These are phyloP conservation scores for Eclectus roratus DNA, from an alignment of 2,113 vertebrate genomes.

Conservation along the genomic window DNA sequence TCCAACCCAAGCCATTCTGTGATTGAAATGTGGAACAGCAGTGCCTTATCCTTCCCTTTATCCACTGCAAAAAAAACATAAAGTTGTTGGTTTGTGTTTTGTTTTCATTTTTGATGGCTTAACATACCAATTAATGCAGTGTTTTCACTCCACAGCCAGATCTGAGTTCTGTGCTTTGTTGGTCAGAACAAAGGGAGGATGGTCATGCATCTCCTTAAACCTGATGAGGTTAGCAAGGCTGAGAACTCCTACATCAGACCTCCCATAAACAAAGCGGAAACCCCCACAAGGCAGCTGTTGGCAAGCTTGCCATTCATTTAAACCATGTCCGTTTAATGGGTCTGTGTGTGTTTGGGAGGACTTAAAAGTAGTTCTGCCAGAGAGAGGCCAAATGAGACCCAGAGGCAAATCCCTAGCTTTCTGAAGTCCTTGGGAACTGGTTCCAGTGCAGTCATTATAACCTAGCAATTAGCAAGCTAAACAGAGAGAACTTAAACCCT, in stretches of 20 bases:
- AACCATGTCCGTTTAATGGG: background rate
- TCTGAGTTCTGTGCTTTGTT: background rate
- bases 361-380: background rate
- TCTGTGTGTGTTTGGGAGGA: background rate
- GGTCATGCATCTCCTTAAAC: background rate
- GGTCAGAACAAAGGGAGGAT: background rate
- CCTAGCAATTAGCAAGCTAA: background rate
- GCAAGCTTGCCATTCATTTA: background rate
- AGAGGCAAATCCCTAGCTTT: background rate
- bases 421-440: background rate
- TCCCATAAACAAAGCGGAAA: background rate
- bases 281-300: background rate
- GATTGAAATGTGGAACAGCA: background rate
- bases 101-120: background rate
- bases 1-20: background rate
- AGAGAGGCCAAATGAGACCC: background rate
- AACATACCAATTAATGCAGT: background rate
- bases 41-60: background rate
- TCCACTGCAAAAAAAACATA: background rate
- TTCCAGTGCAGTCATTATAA: background rate
- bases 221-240: background rate
- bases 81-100: background rate
- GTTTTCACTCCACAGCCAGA: background rate
- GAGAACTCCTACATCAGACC: background rate
- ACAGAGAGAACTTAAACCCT: background rate